Conservation (phyloP, 2,888 invertebrate species). For the Amiota minor region DNA sequence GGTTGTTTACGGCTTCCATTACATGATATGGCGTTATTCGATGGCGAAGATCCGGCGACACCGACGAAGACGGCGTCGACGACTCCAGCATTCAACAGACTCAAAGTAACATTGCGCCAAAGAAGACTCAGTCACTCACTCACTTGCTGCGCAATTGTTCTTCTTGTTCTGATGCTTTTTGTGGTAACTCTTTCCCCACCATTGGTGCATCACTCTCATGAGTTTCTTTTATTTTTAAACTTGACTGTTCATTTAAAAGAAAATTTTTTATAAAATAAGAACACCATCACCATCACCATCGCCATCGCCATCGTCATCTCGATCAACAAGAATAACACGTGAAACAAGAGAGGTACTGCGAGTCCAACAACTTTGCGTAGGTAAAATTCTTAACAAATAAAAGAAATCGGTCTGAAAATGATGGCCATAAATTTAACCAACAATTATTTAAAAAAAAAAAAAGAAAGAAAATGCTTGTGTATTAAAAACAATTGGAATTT, state of each 20-base stretch:
- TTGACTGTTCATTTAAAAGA: constrained; percentile 6
- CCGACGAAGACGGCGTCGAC: too few species aligned
- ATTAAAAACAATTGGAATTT: constrained; percentile 16
- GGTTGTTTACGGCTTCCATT: constrained; percentile 16
- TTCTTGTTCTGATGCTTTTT: background rate
- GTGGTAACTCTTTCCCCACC: background rate
- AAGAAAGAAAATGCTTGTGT: background rate
- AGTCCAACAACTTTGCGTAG: constrained; percentile 58
- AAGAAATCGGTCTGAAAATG: constrained; percentile 31
- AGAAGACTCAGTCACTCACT: constrained; percentile 8
- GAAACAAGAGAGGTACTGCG: constrained; percentile 20
- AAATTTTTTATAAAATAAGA: constrained; percentile 6
- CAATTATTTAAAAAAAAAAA: constrained; percentile 25
- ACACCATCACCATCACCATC: background rate
- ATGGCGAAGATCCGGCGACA: background rate
- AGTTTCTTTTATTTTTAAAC: constrained; percentile 26
- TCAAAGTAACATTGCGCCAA: too few species aligned
- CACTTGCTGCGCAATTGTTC: constrained; percentile 63
- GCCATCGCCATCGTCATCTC: too few species aligned
- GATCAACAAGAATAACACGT: background rate
- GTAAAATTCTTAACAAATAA: constrained; percentile 47
- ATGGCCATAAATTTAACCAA: constrained; percentile 49
- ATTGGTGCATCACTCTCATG: background rate
- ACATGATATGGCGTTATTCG: constrained; percentile 7
- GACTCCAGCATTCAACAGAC: background rate